Percentiles rank a stretch among this genome's conserved stretches.
Conservation (phyloP, 2,888 invertebrate genomes). For the Adelphocoris suturalis region DNA sequence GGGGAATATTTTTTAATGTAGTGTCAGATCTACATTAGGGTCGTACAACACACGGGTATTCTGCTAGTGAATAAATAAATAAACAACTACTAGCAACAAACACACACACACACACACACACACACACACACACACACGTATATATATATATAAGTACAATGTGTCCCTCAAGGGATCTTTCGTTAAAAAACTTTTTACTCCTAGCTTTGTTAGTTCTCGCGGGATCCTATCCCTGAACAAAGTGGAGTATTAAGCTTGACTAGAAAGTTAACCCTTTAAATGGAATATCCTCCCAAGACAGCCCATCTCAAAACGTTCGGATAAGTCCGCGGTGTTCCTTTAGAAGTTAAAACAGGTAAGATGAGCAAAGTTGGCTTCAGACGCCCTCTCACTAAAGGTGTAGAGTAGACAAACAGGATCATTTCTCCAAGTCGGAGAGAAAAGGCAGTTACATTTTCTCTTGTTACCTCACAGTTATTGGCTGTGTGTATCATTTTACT, state of each 20-base stretch:
- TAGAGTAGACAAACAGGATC: constrained; percentile 6
- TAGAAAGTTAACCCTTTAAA: background rate
- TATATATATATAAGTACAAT: too few species aligned
- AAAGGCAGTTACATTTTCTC: background rate
- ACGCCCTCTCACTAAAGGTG: background rate
- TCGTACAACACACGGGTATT: too few species aligned
- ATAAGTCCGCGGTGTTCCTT: background rate
- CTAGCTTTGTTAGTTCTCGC: too few species aligned
- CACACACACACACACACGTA: too few species aligned
- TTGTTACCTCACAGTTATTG: constrained; percentile 6
- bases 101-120: too few species aligned
- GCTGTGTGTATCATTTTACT: background rate
- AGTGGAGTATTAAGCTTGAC: background rate
- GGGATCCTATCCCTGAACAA: background rate
- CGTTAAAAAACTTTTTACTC: too few species aligned
- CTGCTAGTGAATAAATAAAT: too few species aligned
- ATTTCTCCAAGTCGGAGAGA: background rate
- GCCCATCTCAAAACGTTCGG: constrained; percentile 18
- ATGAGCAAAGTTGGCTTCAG: constrained; percentile 22
- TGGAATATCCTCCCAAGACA: constrained; percentile 19
- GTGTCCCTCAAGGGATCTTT: too few species aligned
- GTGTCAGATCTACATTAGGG: too few species aligned
- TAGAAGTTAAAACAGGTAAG: constrained; percentile 10
- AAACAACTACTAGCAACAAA: too few species aligned
- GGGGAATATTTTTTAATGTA: too few species aligned